A percentile compares a stretch with the other conserved stretches of the same genome.
These are phyloP conservation scores for Silurus aristotelis DNA, from an alignment of 2,797 vertebrate species.

Conservation along the genomic window DNA sequence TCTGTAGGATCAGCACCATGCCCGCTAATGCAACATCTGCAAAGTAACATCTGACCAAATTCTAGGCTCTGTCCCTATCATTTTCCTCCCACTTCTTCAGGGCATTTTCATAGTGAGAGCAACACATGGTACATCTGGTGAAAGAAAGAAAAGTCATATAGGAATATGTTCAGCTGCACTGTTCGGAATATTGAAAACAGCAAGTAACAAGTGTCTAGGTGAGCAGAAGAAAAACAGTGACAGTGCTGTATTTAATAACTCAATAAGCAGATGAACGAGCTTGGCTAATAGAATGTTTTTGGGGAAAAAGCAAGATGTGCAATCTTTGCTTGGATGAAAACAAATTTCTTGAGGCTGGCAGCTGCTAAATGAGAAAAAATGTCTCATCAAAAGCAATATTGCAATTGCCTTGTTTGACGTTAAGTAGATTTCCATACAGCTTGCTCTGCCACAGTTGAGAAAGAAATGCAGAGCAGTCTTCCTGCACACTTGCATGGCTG, in stretches of 20 bases:
- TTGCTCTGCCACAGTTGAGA: not conserved
- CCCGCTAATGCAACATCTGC: slow-evolving; percentile 3
- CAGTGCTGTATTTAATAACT: slow-evolving; percentile 27
- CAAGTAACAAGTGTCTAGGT: slow-evolving; percentile 6
- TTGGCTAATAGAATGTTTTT: slow-evolving; percentile 15
- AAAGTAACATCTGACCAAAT: not conserved
- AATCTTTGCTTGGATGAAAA: slow-evolving; percentile 15
- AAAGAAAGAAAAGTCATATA: not conserved
- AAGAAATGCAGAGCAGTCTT: not conserved
- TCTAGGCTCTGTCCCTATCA: not conserved
- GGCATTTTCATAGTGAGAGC: not conserved
- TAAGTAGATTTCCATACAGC: slow-evolving; percentile 18
- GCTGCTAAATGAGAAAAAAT: slow-evolving; percentile 30
- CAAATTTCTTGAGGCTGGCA: slow-evolving; percentile 30
- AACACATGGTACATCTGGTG: not conserved
- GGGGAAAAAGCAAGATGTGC: not conserved
- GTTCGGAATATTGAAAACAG: not conserved
- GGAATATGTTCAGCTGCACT: not conserved
- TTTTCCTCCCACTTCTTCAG: not conserved
- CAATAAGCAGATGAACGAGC: slow-evolving; percentile 28
- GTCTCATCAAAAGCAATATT: slow-evolving; percentile 21
- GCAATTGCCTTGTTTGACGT: slow-evolving; percentile 16
- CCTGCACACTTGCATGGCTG: not conserved
- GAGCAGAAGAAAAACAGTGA: not conserved
- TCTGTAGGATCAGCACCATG: not conserved